phyloP scores from a whole-genome alignment of 2,113 vertebrate species.

The Eulemur macaco region DNA sequence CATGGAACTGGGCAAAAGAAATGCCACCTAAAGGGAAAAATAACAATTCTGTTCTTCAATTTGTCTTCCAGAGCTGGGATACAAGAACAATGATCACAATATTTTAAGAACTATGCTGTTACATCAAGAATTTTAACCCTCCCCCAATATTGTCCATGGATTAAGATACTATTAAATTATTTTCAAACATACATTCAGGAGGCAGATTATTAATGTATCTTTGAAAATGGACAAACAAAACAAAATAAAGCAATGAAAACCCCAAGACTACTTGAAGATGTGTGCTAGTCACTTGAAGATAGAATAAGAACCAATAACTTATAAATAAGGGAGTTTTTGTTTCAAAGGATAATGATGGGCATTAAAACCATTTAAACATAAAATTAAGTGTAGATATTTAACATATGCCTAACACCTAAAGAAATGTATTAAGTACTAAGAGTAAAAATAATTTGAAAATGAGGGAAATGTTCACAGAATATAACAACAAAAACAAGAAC shows the following conservation, averaged over 20 bases:
- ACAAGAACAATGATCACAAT: background rate
- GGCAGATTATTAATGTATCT: background rate
- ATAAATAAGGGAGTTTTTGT: background rate
- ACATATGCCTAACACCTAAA: background rate
- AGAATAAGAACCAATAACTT: background rate
- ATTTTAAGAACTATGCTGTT: background rate
- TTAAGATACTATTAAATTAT: background rate
- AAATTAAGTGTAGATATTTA: background rate
- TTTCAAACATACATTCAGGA: background rate
- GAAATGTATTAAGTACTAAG: background rate
- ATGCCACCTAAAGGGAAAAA: background rate
- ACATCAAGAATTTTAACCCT: background rate
- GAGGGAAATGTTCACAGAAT: background rate
- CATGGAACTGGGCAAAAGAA: background rate
- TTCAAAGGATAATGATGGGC: background rate
- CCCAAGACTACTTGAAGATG: background rate
- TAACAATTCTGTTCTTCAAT: background rate
- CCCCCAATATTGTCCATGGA: background rate
- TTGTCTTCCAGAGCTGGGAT: background rate
- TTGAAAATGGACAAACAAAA: background rate
- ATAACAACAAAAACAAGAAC: background rate
- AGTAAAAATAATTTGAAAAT: background rate
- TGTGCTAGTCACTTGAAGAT: background rate
- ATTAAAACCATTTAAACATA: background rate
- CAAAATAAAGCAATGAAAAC: background rate